phyloP scores from a whole-genome alignment of 2,113 vertebrate genomes.

The Ranitomeya variabilis region DNA sequence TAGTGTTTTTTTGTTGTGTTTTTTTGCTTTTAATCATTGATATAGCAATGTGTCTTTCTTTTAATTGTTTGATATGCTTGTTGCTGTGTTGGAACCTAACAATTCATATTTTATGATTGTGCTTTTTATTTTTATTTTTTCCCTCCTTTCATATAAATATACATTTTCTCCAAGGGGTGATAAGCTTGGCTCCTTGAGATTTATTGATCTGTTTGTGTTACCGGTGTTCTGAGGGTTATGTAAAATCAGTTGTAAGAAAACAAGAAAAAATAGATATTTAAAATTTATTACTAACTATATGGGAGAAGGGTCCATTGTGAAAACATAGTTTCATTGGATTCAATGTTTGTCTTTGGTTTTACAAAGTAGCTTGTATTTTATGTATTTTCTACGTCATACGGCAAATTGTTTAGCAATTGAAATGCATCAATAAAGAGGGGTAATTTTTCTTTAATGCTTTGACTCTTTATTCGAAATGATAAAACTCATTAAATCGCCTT shows the following conservation, averaged over 20 bases:
- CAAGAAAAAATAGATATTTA: slow-evolving; percentile 82
- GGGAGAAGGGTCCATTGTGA: slow-evolving; percentile 86
- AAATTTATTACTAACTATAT: slow-evolving; percentile 87
- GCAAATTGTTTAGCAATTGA: slow-evolving; percentile 85
- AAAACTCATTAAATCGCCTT: neutral
- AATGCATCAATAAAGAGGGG: slow-evolving; percentile 87
- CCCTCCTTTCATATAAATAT: slow-evolving; percentile 63
- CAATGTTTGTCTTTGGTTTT: slow-evolving; percentile 90
- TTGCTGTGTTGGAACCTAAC: slow-evolving; percentile 78
- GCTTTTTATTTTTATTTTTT: slow-evolving; percentile 63
- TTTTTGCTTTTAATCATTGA: slow-evolving; percentile 77
- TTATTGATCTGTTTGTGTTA: slow-evolving; percentile 84
- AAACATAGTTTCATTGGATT: slow-evolving; percentile 88
- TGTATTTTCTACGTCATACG: slow-evolving; percentile 89
- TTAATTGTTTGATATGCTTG: slow-evolving; percentile 86
- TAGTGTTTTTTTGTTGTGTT: slow-evolving; percentile 70
- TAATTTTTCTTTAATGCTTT: slow-evolving; percentile 78
- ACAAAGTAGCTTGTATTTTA: slow-evolving; percentile 90
- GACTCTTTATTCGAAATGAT: neutral
- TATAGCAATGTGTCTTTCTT: slow-evolving; percentile 80
- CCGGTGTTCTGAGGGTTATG: slow-evolving; percentile 77
- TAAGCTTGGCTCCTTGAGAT: slow-evolving; percentile 82
- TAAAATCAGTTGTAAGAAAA: slow-evolving; percentile 83
- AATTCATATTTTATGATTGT: slow-evolving; percentile 50
- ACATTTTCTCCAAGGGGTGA: slow-evolving; percentile 79